Conservation (phyloP, 2,888 invertebrate species). For the Polyommatus iphigenia region DNA sequence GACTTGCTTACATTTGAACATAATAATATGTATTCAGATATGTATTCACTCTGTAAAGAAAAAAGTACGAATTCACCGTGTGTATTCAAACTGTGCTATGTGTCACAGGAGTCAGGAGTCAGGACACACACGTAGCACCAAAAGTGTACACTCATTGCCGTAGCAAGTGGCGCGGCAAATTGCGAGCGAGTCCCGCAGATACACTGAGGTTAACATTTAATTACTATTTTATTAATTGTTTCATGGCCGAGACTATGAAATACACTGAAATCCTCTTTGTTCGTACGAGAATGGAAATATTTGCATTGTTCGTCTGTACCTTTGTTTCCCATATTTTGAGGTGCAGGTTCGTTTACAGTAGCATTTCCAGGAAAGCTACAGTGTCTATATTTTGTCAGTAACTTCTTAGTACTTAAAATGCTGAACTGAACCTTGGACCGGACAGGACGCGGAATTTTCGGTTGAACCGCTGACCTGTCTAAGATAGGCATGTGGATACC, state of each 20-base stretch:
- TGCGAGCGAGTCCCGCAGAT: conserved; percentile 40
- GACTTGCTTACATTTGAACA: too few species aligned
- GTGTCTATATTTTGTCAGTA: too few species aligned
- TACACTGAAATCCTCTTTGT: background rate
- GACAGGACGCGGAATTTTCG: too few species aligned
- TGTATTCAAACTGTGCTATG: conserved; percentile 9
- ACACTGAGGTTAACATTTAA: conserved; percentile 27
- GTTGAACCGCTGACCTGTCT: too few species aligned
- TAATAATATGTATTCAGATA: too few species aligned
- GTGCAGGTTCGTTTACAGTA: background rate
- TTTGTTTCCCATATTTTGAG: background rate
- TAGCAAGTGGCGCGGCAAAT: conserved; percentile 44
- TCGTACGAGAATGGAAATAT: background rate
- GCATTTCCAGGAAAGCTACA: too few species aligned
- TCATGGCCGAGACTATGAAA: background rate
- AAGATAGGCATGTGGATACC: too few species aligned
- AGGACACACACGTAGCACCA: conserved; percentile 21
- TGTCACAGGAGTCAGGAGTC: conserved; percentile 33
- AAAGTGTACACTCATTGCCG: conserved; percentile 40
- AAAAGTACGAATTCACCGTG: background rate
- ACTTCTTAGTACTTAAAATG: too few species aligned
- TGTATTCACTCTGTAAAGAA: too few species aligned
- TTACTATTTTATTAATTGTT: conserved; percentile 21
- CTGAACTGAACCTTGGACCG: too few species aligned
- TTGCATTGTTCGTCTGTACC: background rate